These are phyloP conservation scores for Chelonia mydas DNA, from an alignment of 2,797 vertebrate species.

Conservation along the genomic window DNA sequence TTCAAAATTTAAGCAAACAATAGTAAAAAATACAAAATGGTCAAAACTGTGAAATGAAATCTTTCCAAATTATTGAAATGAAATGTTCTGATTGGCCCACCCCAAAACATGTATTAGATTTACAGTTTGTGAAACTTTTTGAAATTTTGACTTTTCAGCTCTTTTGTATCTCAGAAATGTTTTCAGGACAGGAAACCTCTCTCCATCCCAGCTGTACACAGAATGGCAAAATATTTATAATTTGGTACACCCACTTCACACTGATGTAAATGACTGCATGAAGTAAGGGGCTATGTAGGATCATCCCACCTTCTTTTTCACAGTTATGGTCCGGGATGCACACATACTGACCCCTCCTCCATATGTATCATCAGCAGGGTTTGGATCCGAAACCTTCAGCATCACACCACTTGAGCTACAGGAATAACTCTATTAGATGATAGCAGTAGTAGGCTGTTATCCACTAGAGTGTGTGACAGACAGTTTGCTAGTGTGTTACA, in stretches of 20 bases:
- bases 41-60: too few relatives aligned
- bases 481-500: background rate
- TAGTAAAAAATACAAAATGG: too few relatives aligned
- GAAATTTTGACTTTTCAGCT: too few relatives aligned
- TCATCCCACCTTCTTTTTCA: background rate
- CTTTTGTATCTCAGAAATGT: too few relatives aligned
- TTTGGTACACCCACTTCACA: background rate
- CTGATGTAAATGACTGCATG: background rate
- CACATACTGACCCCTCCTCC: too few relatives aligned
- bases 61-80: too few relatives aligned
- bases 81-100: too few relatives aligned
- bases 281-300: background rate
- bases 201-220: background rate
- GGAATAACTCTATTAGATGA: background rate
- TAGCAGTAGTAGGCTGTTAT: background rate
- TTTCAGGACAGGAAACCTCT: too few relatives aligned
- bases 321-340: background rate
- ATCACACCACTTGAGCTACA: background rate
- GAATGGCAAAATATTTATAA: background rate
- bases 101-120: too few relatives aligned
- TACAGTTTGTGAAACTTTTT: too few relatives aligned
- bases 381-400: background rate
- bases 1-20: too few relatives aligned
- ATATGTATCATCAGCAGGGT: accelerated
- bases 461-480: background rate